phyloP scores from a whole-genome alignment of 2,888 invertebrate genomes.

The Drosophila leonis region DNA sequence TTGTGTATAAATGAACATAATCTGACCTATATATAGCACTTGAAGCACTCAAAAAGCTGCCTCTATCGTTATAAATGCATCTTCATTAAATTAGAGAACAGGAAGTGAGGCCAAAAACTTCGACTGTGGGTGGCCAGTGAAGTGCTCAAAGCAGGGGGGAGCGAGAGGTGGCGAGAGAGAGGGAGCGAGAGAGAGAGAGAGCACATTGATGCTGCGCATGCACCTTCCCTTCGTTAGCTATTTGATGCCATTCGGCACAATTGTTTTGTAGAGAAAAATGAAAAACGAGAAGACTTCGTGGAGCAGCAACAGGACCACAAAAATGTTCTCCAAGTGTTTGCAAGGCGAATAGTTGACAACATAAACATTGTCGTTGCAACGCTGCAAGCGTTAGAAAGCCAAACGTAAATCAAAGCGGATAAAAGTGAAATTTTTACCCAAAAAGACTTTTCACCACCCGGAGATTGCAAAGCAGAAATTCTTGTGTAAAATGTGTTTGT shows the following conservation, averaged over 20 bases:
- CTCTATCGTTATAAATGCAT: slow-evolving; percentile 2
- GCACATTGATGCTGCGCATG: slow-evolving; percentile 37
- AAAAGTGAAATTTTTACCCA: not conserved
- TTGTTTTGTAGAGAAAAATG: slow-evolving; percentile 51
- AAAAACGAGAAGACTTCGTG: slow-evolving; percentile 47
- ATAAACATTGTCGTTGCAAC: slow-evolving; percentile 43
- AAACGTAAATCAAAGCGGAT: not conserved
- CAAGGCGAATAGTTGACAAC: slow-evolving; percentile 35
- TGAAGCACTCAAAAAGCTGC: not conserved
- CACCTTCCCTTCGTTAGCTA: slow-evolving; percentile 7
- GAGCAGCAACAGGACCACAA: slow-evolving; percentile 58
- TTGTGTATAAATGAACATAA: not conserved
- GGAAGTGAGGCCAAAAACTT: slow-evolving; percentile 3
- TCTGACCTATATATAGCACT: slow-evolving; percentile 2
- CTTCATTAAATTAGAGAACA: slow-evolving; percentile 6
- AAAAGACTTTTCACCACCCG: not conserved
- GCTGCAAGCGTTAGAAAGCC: slow-evolving; percentile 20
- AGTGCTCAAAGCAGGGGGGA: not conserved
- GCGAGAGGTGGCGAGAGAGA: not conserved
- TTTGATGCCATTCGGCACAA: slow-evolving; percentile 17
- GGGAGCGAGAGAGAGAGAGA: not conserved
- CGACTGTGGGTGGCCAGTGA: not conserved
- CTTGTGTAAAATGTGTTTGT: slow-evolving; percentile 73
- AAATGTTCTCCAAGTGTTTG: slow-evolving; percentile 43
- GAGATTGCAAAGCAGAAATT: not conserved